A percentile compares a stretch with the other conserved stretches of the same genome.
These are phyloP conservation scores for Osmerus mordax DNA, from an alignment of 2,113 vertebrate genomes.

Conservation along the genomic window DNA sequence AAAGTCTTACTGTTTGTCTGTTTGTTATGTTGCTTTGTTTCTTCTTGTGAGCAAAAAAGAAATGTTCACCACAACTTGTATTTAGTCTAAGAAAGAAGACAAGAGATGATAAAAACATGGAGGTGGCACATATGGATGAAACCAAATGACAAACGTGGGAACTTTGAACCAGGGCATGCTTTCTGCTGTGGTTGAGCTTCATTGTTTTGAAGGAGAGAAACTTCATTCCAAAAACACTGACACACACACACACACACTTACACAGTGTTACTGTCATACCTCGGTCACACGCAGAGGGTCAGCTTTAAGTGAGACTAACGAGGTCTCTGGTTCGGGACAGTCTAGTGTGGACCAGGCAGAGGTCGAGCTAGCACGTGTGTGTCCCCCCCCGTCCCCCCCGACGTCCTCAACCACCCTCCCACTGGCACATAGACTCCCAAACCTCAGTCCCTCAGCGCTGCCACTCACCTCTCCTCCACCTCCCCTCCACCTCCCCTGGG, in stretches of 20 bases:
- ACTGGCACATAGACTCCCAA: conserved; percentile 3
- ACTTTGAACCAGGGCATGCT: conserved; percentile 51
- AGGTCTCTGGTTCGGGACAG: conserved; percentile 54
- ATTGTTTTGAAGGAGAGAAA: conserved; percentile 37
- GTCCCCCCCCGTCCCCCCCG: not conserved
- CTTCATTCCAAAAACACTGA: conserved; percentile 47
- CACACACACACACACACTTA: conserved; percentile 1
- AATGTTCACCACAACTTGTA: conserved; percentile 18
- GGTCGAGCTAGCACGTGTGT: conserved; percentile 11
- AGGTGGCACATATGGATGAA: conserved; percentile 61
- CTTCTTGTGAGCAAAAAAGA: conserved; percentile 8
- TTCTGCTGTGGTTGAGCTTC: conserved; percentile 41
- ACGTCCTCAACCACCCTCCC: not conserved
- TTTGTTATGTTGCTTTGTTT: conserved; percentile 52
- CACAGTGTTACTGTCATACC: conserved; percentile 64
- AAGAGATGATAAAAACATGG: conserved; percentile 38
- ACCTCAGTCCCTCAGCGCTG: conserved; percentile 2
- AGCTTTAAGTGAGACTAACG: conserved; percentile 66
- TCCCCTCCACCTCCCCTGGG: not conserved
- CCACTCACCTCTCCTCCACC: not conserved
- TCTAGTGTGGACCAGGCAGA: conserved; percentile 27
- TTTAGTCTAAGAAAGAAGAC: conserved; percentile 55
- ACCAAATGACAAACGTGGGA: conserved; percentile 65
- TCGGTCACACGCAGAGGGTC: conserved; percentile 65
- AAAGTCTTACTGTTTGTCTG: conserved; percentile 58